Base-by-base conservation (phyloP, 2,888 invertebrate genomes). In the Trissonchulus latispiculum region DNA sequence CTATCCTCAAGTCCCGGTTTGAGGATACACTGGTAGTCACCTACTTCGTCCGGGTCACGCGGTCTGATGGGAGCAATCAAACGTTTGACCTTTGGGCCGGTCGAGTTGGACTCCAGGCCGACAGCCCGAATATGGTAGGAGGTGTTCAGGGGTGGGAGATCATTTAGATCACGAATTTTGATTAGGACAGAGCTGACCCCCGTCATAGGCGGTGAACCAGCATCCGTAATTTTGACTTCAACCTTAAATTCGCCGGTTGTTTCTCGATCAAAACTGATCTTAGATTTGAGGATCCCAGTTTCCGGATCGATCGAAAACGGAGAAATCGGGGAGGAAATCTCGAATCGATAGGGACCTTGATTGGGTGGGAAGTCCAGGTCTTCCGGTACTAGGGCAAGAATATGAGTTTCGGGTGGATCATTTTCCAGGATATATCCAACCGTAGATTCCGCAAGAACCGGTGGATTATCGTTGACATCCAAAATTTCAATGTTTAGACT, bases 391-490 rank as follows among this genome's bases (percentile, higher is more conserved):
- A 95, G 85, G 0, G 90, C 90, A 87, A 91, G 90, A 18, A 95
- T 89, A 77, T 88, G 90, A 0, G 92, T 91, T 74, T 90, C 90
- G 0, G 90, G 88, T 0, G 91, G 91, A 83, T 92, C 91, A 81
- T 94, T 93, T 85, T 95, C 95, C 73, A 88, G 87, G 0, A 95
- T 89, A 76, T 89, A 89, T 0, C 92, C 94, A 62, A 89, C 84
- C 31, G 90, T 87, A 77, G 88, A 88, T 0, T 87, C 85, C 0
- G 89, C 86, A 80, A 95, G 92, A 48, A 89, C 85, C 0, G 95
- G 95, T 0, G 92, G 92, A 82, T 95, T 92, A 84, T 92, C 95
- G 84, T 95, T 95, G 70, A 93, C 90, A 84, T 96, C 95, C 80
- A 91, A 90, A 75, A 96, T 87, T 80, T 90, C 89, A 77, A 96